Evolutionary conservation across 2,797 vertebrate genomes (phyloP), one percentile per base, ranked within the genome.

Genomic region (Myotis myotis): DNA sequence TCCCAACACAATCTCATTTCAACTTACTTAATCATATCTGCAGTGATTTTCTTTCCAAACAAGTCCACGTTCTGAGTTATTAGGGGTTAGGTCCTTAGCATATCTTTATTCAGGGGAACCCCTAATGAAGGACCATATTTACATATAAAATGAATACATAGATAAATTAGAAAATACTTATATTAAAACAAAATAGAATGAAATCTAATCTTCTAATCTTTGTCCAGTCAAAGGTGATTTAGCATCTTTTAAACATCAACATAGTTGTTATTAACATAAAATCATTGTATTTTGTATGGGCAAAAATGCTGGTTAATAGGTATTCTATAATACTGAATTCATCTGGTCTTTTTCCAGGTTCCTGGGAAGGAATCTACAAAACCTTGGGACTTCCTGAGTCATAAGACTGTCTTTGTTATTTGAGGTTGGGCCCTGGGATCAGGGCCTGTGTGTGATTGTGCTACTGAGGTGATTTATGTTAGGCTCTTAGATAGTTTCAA

Each of bases 141-240:
- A 44, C 1, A 53, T 47, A 25, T 71, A 57, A 91, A 87, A 55
- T 53, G 87, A 49, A 76, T 66, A 30, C 33, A 44, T 76, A 85
- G 49, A 49, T 90, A 62, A 72, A 62, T 70, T 28, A 81, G 76
- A 84, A 79, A 75, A 83, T 62, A 51, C 33, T 64, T 84, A 74
- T 5, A 22, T 49, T 76, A 89, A 89, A 87, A 51, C 38, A 89
- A 90, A 78, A n/a, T 92, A 30, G 17, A 82, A 23, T 33, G 60
- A 87, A 49, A 81, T 80, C 22, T 62, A 91, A 87, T 86, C 23
- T 85, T 80, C 22, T 62, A 91, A 87, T 86, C 23, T 85, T 94
- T 81, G 6, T 57, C 41, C 8, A 84, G 2, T 70, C 28, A 66
- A 36, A 36, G 8, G 6, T 84, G 41, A 78, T 64, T 95, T 49